Conservation (phyloP, 2,888 invertebrate genomes). For the Sycophila texana region DNA sequence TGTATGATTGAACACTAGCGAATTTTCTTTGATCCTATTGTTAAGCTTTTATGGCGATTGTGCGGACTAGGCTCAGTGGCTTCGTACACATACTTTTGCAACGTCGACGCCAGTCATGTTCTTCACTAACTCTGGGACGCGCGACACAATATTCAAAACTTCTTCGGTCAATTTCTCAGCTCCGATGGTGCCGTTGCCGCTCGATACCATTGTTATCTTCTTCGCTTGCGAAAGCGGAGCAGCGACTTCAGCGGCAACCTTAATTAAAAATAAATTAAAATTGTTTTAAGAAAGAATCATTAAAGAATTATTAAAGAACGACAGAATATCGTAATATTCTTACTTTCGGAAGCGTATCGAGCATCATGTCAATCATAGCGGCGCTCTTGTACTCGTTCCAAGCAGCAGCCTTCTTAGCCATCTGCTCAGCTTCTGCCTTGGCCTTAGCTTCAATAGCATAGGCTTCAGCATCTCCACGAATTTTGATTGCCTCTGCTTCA, state of each 20-base stretch:
- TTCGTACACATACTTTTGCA: constrained; percentile 80
- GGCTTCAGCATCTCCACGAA: constrained; percentile 93
- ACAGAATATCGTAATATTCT: neutral
- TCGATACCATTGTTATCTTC: constrained; percentile 97
- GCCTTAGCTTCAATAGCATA: constrained; percentile 96
- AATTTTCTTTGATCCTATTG: constrained; percentile 27
- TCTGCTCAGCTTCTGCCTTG: constrained; percentile 96
- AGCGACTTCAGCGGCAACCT: constrained; percentile 98
- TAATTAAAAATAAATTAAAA: constrained; percentile 51
- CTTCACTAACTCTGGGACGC: constrained; percentile 94
- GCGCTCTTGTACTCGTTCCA: constrained; percentile 97
- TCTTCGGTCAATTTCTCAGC: constrained; percentile 96
- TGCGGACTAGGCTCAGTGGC: constrained; percentile 40
- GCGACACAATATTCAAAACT: constrained; percentile 93
- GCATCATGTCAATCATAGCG: constrained; percentile 97
- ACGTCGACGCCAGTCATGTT: constrained; percentile 96
- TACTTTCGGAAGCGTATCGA: constrained; percentile 96
- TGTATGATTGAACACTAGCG: constrained; percentile 31
- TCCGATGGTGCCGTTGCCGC: constrained; percentile 93
- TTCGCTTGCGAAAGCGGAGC: constrained; percentile 95
- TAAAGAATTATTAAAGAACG: neutral
- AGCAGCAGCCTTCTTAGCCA: constrained; percentile 97
- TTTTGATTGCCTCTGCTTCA: constrained; percentile 91
- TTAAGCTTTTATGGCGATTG: constrained; percentile 34
- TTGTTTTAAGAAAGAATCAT: neutral